These are phyloP conservation scores for Callorhinus ursinus DNA, from an alignment of 2,113 vertebrate genomes.

Conservation along the genomic window DNA sequence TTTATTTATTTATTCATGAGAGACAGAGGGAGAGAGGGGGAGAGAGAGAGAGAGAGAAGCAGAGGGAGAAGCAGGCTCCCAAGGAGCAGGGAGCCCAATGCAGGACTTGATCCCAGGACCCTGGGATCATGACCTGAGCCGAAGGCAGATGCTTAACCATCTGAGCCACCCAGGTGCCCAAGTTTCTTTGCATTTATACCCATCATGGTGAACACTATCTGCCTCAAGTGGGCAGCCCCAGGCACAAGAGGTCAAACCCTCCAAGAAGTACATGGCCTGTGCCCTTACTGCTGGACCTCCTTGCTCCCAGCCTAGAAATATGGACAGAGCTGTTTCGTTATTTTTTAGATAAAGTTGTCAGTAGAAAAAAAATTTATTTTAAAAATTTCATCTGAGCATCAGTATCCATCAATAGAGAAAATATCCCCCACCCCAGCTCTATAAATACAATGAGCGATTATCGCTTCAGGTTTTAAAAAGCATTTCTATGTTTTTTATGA, in stretches of 20 bases:
- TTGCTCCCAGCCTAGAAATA: not conserved
- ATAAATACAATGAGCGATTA: slow-evolving; percentile 37
- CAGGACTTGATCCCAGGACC: too few species aligned
- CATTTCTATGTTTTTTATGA: slow-evolving; percentile 51
- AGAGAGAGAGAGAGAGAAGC: too few species aligned
- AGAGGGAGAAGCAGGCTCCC: too few species aligned
- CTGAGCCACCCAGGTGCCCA: not conserved
- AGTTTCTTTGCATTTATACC: slow-evolving; percentile 17
- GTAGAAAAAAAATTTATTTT: slow-evolving; percentile 27
- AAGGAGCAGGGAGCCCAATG: too few species aligned
- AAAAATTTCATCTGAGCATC: not conserved
- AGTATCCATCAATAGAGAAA: not conserved
- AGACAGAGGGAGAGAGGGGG: too few species aligned
- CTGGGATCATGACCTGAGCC: too few species aligned
- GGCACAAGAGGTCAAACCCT: slow-evolving; percentile 69
- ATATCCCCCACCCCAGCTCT: not conserved
- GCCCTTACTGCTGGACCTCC: not conserved
- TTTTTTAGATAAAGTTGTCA: slow-evolving; percentile 8
- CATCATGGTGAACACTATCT: slow-evolving; percentile 58
- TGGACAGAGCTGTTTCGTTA: not conserved
- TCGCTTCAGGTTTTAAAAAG: slow-evolving; percentile 25
- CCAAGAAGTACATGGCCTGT: slow-evolving; percentile 60
- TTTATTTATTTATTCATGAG: too few species aligned
- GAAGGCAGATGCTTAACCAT: too few species aligned
- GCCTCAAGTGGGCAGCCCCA: slow-evolving; percentile 55